phyloP scores from a whole-genome alignment of 92 coral and sea anemone species.

The Actinernus sp. region DNA sequence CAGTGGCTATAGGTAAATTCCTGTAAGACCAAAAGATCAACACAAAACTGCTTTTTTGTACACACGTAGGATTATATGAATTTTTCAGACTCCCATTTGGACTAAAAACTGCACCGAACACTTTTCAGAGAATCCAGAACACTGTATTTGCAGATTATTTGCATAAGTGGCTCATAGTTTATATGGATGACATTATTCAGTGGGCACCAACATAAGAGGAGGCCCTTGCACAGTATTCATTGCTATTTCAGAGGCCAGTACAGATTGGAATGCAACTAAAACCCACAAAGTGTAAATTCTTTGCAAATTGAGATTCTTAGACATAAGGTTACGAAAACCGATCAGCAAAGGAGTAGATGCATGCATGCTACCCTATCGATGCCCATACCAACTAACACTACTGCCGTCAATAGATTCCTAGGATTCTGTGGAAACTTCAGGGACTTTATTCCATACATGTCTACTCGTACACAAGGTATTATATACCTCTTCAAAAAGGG shows the following conservation, averaged over 20 bases:
- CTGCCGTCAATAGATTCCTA: conserved; percentile 38
- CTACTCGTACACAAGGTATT: too few species aligned
- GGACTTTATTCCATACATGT: conserved; percentile 45
- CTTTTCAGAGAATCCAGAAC: conserved; percentile 56
- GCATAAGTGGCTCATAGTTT: too few species aligned
- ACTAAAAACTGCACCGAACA: conserved; percentile 48
- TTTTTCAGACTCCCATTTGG: conserved; percentile 58
- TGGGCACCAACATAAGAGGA: conserved; percentile 38
- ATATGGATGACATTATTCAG: too few species aligned
- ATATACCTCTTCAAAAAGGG: too few species aligned
- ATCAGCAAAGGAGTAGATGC: conserved; percentile 48
- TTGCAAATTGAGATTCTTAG: conserved; percentile 60
- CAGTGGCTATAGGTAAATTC: too few species aligned
- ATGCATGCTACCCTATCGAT: conserved; percentile 36
- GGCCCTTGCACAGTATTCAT: conserved; percentile 39
- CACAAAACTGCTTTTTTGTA: too few species aligned
- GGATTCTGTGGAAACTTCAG: conserved; percentile 51
- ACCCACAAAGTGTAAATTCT: conserved; percentile 47
- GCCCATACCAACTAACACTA: conserved; percentile 50
- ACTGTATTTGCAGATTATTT: too few species aligned
- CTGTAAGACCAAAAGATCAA: too few species aligned
- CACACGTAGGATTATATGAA: conserved; percentile 50
- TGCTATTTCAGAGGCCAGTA: conserved; percentile 25
- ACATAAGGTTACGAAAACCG: conserved; percentile 34
- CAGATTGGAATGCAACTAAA: conserved; percentile 36